Evolutionary conservation across 2,113 vertebrate species (phyloP).

Genomic region (Vulpes vulpes): DNA sequence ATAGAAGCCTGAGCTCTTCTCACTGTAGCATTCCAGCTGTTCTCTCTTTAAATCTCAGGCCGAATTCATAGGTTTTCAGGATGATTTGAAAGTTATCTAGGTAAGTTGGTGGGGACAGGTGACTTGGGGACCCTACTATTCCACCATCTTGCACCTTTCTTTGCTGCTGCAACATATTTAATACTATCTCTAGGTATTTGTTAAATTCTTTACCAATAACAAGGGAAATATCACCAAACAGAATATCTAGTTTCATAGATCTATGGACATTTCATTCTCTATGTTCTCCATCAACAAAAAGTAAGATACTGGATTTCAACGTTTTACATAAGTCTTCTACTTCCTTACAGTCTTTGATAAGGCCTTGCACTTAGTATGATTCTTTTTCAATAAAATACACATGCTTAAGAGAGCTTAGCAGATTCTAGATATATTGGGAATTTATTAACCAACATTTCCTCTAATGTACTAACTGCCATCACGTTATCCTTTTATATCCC

Average conservation of each 20-base stretch:
- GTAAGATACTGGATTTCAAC: constrained; percentile 93
- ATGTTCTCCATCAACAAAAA: constrained; percentile 94
- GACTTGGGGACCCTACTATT: no score
- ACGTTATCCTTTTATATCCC: constrained; percentile 93
- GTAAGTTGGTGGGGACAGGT: no score
- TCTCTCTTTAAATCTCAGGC: no score
- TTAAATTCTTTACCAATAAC: constrained; percentile 94
- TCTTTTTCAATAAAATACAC: constrained; percentile 88
- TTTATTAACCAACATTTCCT: constrained; percentile 93
- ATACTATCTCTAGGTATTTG: constrained; percentile 93
- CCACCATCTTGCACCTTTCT: no score
- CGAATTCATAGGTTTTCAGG: no score
- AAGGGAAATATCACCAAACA: constrained; percentile 93
- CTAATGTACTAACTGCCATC: constrained; percentile 94
- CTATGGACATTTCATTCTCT: constrained; percentile 92
- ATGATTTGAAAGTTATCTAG: no score
- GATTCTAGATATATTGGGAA: constrained; percentile 96
- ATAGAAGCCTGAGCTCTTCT: no score
- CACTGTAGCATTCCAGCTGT: no score
- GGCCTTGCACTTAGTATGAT: constrained; percentile 94
- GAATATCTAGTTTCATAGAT: constrained; percentile 94
- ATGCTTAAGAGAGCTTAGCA: constrained; percentile 93
- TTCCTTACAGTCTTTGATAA: constrained; percentile 92
- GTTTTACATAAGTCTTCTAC: constrained; percentile 93
- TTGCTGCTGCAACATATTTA: constrained; percentile 90